phyloP scores from a whole-genome alignment of 1,140 invertebrate genomes.

The Phymorhynchus buccinoides region DNA sequence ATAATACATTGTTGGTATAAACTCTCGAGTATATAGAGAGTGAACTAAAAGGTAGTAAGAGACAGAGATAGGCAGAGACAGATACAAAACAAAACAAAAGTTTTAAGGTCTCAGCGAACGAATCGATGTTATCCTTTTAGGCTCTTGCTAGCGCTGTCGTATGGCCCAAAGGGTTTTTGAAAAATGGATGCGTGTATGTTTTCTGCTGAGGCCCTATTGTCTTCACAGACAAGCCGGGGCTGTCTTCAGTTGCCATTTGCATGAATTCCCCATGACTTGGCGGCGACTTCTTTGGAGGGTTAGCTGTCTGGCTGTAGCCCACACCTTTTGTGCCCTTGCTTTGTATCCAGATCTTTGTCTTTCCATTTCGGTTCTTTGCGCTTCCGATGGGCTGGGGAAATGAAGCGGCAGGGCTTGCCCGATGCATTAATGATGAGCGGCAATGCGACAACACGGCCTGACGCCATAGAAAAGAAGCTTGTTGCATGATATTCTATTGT shows the following conservation, averaged over 20 bases:
- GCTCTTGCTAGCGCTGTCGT: neutral
- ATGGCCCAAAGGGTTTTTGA: too few species aligned
- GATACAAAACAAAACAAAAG: neutral
- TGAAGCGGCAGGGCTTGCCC: neutral
- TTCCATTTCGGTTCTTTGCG: neutral
- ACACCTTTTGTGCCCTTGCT: neutral
- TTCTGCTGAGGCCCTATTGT: neutral
- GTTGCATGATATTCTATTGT: conserved; percentile 1
- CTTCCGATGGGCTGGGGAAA: neutral
- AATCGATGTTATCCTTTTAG: neutral
- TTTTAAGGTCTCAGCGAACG: neutral
- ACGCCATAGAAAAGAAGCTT: neutral
- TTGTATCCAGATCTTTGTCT: neutral
- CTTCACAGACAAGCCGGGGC: neutral
- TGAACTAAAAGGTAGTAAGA: too few species aligned
- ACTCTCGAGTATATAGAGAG: too few species aligned
- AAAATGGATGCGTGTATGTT: neutral
- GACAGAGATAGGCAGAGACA: neutral
- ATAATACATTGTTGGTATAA: too few species aligned
- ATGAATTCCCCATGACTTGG: neutral
- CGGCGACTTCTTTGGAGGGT: neutral
- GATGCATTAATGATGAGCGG: neutral
- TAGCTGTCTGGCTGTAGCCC: neutral
- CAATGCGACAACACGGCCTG: neutral
- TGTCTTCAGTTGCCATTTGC: neutral